Base-by-base conservation (phyloP, 2,797 vertebrate genomes). In the Arctocebus calabarensis region DNA sequence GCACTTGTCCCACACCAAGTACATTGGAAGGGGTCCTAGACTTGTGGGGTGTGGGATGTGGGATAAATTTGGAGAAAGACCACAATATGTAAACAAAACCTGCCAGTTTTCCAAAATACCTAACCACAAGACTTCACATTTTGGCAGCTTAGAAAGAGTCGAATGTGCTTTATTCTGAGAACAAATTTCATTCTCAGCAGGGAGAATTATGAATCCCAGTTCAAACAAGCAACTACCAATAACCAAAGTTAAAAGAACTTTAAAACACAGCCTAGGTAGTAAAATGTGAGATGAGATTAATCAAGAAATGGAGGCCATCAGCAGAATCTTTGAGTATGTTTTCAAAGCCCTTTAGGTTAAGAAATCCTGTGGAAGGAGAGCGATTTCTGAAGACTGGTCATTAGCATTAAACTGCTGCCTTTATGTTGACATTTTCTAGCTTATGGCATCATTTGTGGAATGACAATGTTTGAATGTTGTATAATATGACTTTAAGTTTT, bases 121-220 rank as follows among this genome's bases (percentile, higher is more conserved):
- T 96, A 97, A 96, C 52, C 96, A 68, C 91, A 96, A 97, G 62
- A 74, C 62, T 96, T 71, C 71, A 89, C 94, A 84, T 96, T 97
- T 95, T 85, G 96, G 94, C 94, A 95, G 94, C 96, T 84, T 89
- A 93, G 92, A 92, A 96, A 94, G 77, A 94, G 91, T 96, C 95
- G 84, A 95, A 96, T 96, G 81, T 94, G 86, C 91, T 88, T 95
- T 97, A 97, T 96, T 93, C 96, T 94, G 92, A 97, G 94, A 97
- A 94, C 90, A 97, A 95, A 95, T 97, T 96, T 97, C 87, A 91
- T 57, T 97, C 97, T 81, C 94, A 97, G 95, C 85, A 66, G 85
- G 92, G 37, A 96, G 89, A 98, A 92, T 70, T 94, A 92, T 96
- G 94, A 78, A 95, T 93, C n/a, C 87, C 91, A 62, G 93, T 92